Evolutionary conservation across 2,113 vertebrate genomes (phyloP).

Genomic region (Otis tarda): DNA sequence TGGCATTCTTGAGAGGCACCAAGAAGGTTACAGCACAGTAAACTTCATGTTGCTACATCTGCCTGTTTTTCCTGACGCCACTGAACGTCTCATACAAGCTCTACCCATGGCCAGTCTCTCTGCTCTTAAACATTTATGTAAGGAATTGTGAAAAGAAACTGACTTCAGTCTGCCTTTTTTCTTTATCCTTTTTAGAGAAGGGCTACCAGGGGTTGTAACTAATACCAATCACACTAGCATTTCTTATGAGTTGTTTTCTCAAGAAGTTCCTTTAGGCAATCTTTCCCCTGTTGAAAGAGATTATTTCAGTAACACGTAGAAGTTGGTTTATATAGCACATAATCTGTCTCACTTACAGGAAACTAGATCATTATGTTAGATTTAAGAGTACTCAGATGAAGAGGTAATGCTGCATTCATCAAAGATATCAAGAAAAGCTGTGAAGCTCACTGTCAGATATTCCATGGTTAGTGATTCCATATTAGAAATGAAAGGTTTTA

Average conservation of each 20-base stretch:
- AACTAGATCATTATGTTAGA: neutral
- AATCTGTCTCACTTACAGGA: neutral
- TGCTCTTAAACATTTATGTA: neutral
- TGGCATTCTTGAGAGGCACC: neutral
- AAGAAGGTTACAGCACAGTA: neutral
- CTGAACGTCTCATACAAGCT: neutral
- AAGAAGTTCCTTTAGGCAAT: neutral
- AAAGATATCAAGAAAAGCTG: neutral
- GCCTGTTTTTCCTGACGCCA: neutral
- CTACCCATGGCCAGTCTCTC: neutral
- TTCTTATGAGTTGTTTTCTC: neutral
- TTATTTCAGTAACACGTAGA: neutral
- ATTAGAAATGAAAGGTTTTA: neutral
- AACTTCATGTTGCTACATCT: neutral
- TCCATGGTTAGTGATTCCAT: neutral
- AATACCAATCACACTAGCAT: neutral
- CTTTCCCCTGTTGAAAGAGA: neutral
- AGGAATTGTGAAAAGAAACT: neutral
- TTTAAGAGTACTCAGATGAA: neutral
- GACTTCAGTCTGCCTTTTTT: neutral
- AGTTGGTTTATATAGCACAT: neutral
- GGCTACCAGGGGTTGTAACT: neutral
- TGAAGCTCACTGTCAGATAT: neutral
- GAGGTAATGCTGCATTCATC: neutral
- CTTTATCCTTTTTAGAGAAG: neutral